phyloP scores from a whole-genome alignment of 1,140 invertebrate genomes.

The Anthonomus grandis region DNA sequence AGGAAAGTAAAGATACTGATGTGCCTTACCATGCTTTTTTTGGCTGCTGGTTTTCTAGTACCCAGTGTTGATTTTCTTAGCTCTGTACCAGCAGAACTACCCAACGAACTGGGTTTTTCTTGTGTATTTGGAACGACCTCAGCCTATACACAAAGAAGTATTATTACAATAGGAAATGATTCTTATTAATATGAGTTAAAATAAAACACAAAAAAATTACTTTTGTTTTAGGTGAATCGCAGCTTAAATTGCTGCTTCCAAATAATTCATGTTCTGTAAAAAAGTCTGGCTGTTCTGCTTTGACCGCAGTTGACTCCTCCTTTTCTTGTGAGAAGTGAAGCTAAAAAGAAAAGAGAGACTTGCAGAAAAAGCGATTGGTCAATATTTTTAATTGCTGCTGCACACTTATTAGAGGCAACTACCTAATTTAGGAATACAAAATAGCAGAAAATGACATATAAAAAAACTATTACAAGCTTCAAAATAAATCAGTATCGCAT shows the following conservation, averaged over 20 bases:
- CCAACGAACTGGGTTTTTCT: too few species aligned
- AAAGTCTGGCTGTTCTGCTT: conserved; percentile 74
- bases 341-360: conserved; percentile 52
- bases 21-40: conserved; percentile 58
- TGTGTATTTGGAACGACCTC: too few species aligned
- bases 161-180: too few species aligned
- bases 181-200: neutral
- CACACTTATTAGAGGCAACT: too few species aligned
- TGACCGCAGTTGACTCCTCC: conserved; percentile 50
- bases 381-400: too few species aligned
- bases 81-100: too few species aligned
- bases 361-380: too few species aligned
- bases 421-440: too few species aligned
- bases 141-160: neutral
- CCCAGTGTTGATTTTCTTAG: conserved; percentile 71
- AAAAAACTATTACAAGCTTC: too few species aligned
- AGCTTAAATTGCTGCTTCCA: conserved; percentile 2
- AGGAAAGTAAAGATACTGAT: too few species aligned
- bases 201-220: conserved; percentile 3
- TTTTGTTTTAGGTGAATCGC: conserved; percentile 3
- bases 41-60: conserved; percentile 61
- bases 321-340: conserved; percentile 59
- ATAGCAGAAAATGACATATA: too few species aligned
- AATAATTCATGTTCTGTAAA: conserved; percentile 69
- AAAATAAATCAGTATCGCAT: too few species aligned